Percentiles rank a stretch among this genome's conserved stretches.
Evolutionary conservation across 2,797 vertebrate genomes (phyloP).

Genomic region (Brotula barbata): DNA sequence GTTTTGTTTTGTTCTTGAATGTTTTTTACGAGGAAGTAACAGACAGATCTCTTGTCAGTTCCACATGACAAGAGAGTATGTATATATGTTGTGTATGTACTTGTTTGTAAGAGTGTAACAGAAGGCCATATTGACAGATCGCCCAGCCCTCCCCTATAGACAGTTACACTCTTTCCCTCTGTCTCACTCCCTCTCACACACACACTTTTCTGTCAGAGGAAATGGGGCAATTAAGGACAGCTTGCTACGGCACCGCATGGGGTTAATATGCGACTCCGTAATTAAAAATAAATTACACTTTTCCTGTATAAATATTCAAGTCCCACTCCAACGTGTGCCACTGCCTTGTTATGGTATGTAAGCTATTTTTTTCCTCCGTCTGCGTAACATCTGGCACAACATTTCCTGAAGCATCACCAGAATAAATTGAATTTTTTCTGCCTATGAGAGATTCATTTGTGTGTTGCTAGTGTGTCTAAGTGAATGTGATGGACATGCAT

Average conservation of each 20-base stretch:
- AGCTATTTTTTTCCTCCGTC: slow-evolving; percentile 67
- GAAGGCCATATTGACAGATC: slow-evolving; percentile 76
- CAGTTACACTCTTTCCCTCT: not conserved
- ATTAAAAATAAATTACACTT: slow-evolving; percentile 87
- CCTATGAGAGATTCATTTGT: slow-evolving; percentile 64
- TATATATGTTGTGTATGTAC: not conserved
- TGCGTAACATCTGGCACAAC: slow-evolving; percentile 80
- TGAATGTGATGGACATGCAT: slow-evolving; percentile 63
- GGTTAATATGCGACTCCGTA: slow-evolving; percentile 82
- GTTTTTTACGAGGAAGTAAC: too few relatives aligned
- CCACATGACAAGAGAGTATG: slow-evolving; percentile 53
- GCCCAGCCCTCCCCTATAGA: slow-evolving; percentile 38
- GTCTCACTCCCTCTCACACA: slow-evolving; percentile 5
- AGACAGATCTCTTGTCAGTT: slow-evolving; percentile 43
- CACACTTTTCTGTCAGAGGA: slow-evolving; percentile 77
- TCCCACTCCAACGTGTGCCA: slow-evolving; percentile 69
- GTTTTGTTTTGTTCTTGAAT: too few relatives aligned
- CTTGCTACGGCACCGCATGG: slow-evolving; percentile 81
- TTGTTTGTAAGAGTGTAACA: slow-evolving; percentile 53
- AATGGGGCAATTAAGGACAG: slow-evolving; percentile 87
- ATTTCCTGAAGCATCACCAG: slow-evolving; percentile 75
- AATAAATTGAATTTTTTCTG: slow-evolving; percentile 75
- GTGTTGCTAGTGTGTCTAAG: slow-evolving; percentile 56
- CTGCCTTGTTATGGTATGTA: slow-evolving; percentile 75
- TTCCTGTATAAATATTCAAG: slow-evolving; percentile 82